phyloP scores from a whole-genome alignment of 2,797 vertebrate species.

The Karalla daura region DNA sequence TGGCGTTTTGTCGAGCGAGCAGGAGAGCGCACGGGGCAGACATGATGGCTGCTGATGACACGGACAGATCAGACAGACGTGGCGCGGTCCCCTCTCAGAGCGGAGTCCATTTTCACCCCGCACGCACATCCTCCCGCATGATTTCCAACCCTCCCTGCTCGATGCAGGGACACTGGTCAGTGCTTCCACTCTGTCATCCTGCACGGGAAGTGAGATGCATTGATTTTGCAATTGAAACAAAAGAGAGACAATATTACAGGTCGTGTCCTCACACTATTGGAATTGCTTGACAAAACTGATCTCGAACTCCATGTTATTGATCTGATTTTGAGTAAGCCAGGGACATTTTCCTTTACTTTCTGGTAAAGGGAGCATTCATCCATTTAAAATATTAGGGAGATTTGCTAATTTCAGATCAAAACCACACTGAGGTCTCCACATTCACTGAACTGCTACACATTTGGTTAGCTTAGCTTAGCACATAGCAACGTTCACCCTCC shows the following conservation, averaged over 20 bases:
- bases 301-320: background rate
- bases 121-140: background rate
- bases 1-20: slow-evolving; percentile 24
- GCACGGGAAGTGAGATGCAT: background rate
- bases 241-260: background rate
- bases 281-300: slow-evolving; percentile 5
- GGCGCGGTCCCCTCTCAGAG: background rate
- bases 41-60: slow-evolving; percentile 34
- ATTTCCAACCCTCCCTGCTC: background rate
- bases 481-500: no score
- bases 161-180: slow-evolving; percentile 10
- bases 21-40: slow-evolving; percentile 19
- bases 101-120: background rate
- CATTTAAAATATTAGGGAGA: no score
- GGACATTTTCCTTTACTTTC: background rate
- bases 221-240: background rate
- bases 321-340: background rate
- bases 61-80: slow-evolving; percentile 14
- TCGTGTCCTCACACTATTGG: background rate
- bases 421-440: background rate
- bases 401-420: background rate
- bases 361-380: no score
- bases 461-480: background rate
- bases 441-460: background rate
- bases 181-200: background rate